These are phyloP conservation scores for Anagrus nilaparvatae DNA, from an alignment of 1,140 invertebrate genomes.

Conservation along the genomic window DNA sequence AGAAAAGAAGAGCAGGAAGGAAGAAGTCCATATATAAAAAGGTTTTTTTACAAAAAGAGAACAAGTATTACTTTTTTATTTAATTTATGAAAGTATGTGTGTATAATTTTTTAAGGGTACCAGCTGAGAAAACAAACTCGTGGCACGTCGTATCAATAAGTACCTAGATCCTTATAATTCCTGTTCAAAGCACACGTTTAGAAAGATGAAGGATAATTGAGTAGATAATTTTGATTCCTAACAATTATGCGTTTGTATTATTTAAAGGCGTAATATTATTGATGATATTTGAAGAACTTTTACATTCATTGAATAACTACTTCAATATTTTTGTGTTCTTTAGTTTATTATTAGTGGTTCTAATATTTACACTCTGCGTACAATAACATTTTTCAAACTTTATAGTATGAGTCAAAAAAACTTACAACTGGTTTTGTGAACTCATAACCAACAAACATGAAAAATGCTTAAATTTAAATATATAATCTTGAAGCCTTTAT, in stretches of 20 bases:
- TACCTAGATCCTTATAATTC: too few relatives aligned
- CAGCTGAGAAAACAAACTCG: constrained; percentile 40
- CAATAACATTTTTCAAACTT: too few relatives aligned
- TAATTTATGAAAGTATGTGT: not conserved
- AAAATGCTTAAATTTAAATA: too few relatives aligned
- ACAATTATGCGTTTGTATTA: too few relatives aligned
- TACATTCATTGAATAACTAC: not conserved
- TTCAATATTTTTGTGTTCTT: not conserved
- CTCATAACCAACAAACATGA: too few relatives aligned
- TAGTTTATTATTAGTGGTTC: too few relatives aligned
- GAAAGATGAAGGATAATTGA: not conserved
- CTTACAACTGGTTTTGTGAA: too few relatives aligned
- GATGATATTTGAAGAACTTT: not conserved
- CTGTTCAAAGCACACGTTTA: too few relatives aligned
- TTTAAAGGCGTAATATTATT: not conserved
- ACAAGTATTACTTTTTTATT: not conserved
- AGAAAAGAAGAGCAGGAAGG: constrained; percentile 4
- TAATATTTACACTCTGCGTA: too few relatives aligned
- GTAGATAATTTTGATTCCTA: not conserved
- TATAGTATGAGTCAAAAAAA: too few relatives aligned
- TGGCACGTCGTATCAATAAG: constrained; percentile 31
- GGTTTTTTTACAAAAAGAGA: not conserved
- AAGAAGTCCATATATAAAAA: not conserved
- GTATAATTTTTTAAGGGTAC: constrained; percentile 26
- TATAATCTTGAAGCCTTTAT: too few relatives aligned